Evolutionary conservation across 2,797 vertebrate species (phyloP).

Genomic region (Mus caroli): DNA sequence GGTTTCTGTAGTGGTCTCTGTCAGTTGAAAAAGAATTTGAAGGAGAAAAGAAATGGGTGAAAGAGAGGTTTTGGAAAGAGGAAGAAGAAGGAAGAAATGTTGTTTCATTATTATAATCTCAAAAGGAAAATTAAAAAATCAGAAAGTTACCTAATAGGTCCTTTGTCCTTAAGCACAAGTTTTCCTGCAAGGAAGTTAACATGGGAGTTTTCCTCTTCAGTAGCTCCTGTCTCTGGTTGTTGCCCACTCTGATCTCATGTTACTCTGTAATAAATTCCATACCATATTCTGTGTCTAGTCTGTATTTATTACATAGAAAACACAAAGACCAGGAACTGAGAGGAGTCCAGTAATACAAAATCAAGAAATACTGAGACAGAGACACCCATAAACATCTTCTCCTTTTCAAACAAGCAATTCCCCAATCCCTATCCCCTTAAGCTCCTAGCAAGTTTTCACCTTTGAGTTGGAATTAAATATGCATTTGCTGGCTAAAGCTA

Average conservation of each 20-base stretch:
- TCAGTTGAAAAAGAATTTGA: background rate
- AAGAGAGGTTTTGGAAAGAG: background rate
- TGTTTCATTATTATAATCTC: background rate
- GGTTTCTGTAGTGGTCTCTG: background rate
- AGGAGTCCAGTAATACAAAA: background rate
- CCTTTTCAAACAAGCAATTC: background rate
- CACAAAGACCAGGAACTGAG: background rate
- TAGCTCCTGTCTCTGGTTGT: background rate
- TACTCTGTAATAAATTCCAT: background rate
- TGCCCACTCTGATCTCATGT: background rate
- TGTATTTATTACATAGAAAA: background rate
- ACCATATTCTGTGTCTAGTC: background rate
- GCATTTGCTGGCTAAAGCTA: background rate
- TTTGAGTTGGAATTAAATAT: background rate
- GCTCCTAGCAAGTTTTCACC: background rate
- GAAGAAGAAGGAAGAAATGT: background rate
- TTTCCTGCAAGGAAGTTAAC: background rate
- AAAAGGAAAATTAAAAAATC: background rate
- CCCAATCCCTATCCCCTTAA: background rate
- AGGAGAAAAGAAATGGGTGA: background rate
- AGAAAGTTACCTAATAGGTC: background rate
- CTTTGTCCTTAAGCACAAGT: background rate
- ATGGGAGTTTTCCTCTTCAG: background rate
- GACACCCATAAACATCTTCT: background rate
- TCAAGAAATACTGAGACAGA: background rate